These are phyloP conservation scores for Prionace glauca DNA, from an alignment of 2,797 vertebrate genomes.

Conservation along the genomic window DNA sequence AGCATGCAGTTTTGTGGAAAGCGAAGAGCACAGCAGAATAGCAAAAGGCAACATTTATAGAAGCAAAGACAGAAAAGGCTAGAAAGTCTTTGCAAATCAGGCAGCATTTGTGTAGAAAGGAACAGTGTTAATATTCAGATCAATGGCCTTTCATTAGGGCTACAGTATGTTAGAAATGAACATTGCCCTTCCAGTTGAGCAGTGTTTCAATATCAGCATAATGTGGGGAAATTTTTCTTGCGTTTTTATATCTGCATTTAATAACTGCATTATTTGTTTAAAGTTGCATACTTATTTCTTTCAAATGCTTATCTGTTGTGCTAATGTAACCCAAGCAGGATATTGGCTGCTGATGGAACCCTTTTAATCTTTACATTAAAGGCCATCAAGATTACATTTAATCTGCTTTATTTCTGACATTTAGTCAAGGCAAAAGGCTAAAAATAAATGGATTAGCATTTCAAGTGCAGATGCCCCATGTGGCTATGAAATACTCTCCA, in stretches of 20 bases:
- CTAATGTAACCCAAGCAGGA: slow-evolving; percentile 25
- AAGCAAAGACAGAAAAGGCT: neutral
- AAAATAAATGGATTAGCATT: slow-evolving; percentile 51
- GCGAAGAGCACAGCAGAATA: neutral
- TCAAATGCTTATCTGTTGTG: neutral
- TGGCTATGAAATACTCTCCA: neutral
- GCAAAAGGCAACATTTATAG: neutral
- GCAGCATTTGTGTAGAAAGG: neutral
- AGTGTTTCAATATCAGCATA: neutral
- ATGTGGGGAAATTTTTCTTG: neutral
- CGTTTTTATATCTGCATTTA: neutral
- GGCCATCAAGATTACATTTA: slow-evolving; percentile 50
- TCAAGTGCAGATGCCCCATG: neutral
- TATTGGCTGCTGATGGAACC: neutral
- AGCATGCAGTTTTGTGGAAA: neutral
- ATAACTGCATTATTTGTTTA: neutral
- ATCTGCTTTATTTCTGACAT: slow-evolving; percentile 56
- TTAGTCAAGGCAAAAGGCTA: slow-evolving; percentile 56
- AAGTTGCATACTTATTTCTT: neutral
- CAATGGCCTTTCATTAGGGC: neutral
- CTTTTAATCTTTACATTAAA: slow-evolving; percentile 42
- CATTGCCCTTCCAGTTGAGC: neutral
- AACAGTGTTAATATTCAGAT: neutral
- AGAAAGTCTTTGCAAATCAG: neutral
- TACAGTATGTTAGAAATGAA: neutral